Evolutionary conservation across 2,888 invertebrate species (phyloP).

Genomic region (Amblyjoppa fuscipennis): DNA sequence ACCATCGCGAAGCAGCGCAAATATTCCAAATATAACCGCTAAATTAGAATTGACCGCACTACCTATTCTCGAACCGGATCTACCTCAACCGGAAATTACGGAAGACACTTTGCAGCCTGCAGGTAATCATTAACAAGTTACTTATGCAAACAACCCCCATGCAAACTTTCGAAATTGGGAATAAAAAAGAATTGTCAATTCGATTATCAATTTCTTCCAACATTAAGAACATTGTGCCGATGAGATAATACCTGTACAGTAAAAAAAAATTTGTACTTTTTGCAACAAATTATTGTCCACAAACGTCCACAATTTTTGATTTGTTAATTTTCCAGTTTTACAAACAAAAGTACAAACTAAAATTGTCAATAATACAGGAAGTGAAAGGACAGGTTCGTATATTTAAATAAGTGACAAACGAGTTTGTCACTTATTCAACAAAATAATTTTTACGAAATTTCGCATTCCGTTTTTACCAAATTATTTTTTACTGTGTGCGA

Average conservation of each 20-base stretch:
- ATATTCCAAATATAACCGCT: constrained; percentile 82
- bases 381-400: too few relatives aligned
- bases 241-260: not conserved
- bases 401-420: too few relatives aligned
- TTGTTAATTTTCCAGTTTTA: too few relatives aligned
- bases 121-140: constrained; percentile 71
- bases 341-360: too few relatives aligned
- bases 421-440: too few relatives aligned
- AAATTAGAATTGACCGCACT: constrained; percentile 85
- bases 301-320: too few relatives aligned
- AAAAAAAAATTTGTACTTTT: too few relatives aligned
- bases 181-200: not conserved
- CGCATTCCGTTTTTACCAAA: too few relatives aligned
- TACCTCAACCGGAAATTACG: constrained; percentile 78
- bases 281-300: too few relatives aligned
- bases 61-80: constrained; percentile 83
- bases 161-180: not conserved
- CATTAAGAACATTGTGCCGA: not conserved
- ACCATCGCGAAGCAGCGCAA: constrained; percentile 78
- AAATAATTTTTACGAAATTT: too few relatives aligned
- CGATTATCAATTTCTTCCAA: not conserved
- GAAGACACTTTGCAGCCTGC: constrained; percentile 76
- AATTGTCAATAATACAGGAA: too few relatives aligned
- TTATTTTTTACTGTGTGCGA: not conserved
- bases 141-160: not conserved